These are phyloP conservation scores for Euzophera pinguis DNA, from an alignment of 2,888 invertebrate genomes.

Conservation along the genomic window DNA sequence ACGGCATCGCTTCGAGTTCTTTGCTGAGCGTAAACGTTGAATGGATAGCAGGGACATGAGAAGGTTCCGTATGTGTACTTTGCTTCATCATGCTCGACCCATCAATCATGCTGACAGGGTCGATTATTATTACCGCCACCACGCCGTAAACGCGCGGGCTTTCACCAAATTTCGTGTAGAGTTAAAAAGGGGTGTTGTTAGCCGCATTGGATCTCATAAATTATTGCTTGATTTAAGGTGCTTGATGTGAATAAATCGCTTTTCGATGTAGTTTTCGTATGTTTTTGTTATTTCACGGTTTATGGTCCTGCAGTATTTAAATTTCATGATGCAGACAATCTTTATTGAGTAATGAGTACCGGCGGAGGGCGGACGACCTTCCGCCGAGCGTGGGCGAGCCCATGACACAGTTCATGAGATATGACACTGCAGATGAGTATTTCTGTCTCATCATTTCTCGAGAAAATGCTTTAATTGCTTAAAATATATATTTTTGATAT, in stretches of 20 bases:
- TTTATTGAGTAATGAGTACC: conserved; percentile 49
- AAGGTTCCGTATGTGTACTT: conserved; percentile 40
- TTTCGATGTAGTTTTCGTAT: neutral
- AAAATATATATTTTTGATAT: no score
- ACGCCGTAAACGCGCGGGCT: conserved; percentile 42
- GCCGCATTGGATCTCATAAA: conserved; percentile 34
- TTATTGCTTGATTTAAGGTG: conserved; percentile 27
- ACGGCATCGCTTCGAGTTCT: conserved; percentile 25
- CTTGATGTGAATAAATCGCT: conserved; percentile 6
- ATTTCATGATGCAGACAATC: conserved; percentile 35
- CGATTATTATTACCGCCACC: conserved; percentile 61
- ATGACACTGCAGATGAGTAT: conserved; percentile 56
- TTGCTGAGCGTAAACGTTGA: conserved; percentile 35
- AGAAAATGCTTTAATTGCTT: conserved; percentile 17
- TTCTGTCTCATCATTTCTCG: conserved; percentile 61
- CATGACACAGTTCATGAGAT: conserved; percentile 74
- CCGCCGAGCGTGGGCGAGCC: conserved; percentile 70
- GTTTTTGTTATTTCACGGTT: neutral
- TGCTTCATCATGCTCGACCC: conserved; percentile 56
- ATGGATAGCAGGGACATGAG: conserved; percentile 30
- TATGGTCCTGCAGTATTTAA: conserved; percentile 15
- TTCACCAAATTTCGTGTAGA: conserved; percentile 43
- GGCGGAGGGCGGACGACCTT: conserved; percentile 65
- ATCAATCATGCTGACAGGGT: conserved; percentile 69
- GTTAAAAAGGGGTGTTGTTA: conserved; percentile 39